A percentile compares a stretch with the other conserved stretches of the same genome.
Evolutionary conservation across 2,888 invertebrate genomes (phyloP).

Genomic region (Empis livida): DNA sequence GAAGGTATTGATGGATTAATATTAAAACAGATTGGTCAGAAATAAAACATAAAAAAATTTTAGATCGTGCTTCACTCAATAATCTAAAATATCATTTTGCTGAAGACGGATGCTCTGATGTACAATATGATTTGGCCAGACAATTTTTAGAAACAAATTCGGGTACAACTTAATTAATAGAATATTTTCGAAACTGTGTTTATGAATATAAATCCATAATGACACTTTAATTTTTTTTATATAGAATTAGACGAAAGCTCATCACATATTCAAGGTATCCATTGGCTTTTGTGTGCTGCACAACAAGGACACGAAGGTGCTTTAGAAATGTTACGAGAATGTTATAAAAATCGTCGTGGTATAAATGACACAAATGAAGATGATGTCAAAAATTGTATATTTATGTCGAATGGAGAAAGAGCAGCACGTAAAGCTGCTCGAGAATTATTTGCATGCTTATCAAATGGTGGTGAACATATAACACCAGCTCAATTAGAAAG

Average conservation of each 20-base stretch:
- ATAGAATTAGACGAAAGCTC: constrained; percentile 24
- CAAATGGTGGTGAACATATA: constrained; percentile 76
- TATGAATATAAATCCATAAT: too few species aligned
- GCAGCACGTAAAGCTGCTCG: constrained; percentile 76
- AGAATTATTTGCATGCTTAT: constrained; percentile 75
- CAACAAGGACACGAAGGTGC: constrained; percentile 86
- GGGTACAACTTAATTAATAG: constrained; percentile 38
- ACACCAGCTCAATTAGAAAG: constrained; percentile 70
- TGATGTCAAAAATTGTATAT: constrained; percentile 62
- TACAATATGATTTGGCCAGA: constrained; percentile 76
- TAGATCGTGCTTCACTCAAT: constrained; percentile 35
- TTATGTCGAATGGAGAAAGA: constrained; percentile 76
- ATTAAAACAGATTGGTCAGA: constrained; percentile 1
- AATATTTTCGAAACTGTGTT: neutral
- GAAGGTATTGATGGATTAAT: constrained; percentile 23
- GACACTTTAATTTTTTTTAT: neutral
- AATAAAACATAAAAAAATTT: neutral
- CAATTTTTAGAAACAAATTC: constrained; percentile 65
- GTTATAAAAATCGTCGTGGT: constrained; percentile 54
- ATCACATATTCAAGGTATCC: constrained; percentile 61
- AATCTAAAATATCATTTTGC: constrained; percentile 53
- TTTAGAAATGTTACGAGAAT: constrained; percentile 51
- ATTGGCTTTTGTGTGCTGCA: constrained; percentile 87
- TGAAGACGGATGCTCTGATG: constrained; percentile 79
- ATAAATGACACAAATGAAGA: constrained; percentile 60